These are phyloP conservation scores for Scomber scombrus DNA, from an alignment of 2,113 vertebrate species.

Conservation along the genomic window DNA sequence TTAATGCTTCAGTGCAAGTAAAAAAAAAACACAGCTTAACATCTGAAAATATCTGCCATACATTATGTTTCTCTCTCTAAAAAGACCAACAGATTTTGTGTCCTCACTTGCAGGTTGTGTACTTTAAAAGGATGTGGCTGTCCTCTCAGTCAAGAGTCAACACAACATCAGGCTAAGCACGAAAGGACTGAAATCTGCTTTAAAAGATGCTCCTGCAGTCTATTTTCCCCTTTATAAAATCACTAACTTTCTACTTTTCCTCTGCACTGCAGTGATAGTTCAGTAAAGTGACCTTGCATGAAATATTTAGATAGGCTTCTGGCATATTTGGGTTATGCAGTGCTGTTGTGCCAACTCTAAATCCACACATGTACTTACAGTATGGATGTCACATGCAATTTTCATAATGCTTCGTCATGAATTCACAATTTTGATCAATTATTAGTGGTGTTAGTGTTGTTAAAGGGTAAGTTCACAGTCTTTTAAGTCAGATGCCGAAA, in stretches of 20 bases:
- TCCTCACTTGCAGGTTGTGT: background rate
- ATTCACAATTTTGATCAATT: background rate
- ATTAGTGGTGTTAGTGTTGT: too few species aligned
- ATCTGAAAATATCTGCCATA: background rate
- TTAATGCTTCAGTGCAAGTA: conserved; percentile 14
- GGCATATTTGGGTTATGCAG: conserved; percentile 12
- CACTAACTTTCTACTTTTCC: background rate
- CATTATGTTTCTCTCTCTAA: background rate
- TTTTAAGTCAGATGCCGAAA: too few species aligned
- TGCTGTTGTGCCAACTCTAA: background rate
- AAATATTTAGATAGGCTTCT: conserved; percentile 30
- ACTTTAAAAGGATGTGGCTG: background rate
- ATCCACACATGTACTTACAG: conserved; percentile 10
- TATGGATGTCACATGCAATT: conserved; percentile 21
- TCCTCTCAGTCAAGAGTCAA: background rate
- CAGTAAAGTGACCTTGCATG: conserved; percentile 12
- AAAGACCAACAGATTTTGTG: background rate
- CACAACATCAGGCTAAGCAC: background rate
- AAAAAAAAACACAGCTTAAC: background rate
- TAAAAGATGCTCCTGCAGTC: background rate
- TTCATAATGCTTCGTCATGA: conserved; percentile 13
- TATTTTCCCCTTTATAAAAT: background rate
- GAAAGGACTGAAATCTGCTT: background rate
- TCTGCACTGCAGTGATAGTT: conserved; percentile 15
- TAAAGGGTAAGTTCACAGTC: too few species aligned